Conservation (phyloP, 2,113 vertebrate species). For the Bubo blakistoni region DNA sequence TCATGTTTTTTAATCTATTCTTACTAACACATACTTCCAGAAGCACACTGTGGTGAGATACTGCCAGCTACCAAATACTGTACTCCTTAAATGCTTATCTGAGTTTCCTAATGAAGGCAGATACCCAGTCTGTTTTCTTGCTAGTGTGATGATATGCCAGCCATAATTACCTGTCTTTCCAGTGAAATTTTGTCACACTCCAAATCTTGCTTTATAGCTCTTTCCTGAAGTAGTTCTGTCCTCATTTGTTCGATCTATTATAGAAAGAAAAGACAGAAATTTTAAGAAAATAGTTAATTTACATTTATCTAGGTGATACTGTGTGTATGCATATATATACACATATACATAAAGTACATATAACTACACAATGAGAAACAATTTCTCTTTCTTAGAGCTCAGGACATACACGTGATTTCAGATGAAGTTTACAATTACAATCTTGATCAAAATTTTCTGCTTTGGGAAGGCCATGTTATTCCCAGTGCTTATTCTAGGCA, state of each 20-base stretch:
- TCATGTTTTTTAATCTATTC: not conserved
- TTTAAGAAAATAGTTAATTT: not conserved
- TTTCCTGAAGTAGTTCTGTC: conserved; percentile 92
- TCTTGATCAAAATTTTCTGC: not conserved
- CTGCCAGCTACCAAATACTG: not conserved
- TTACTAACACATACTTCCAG: not conserved
- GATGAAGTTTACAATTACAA: not conserved
- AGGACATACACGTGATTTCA: not conserved
- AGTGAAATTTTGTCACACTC: conserved; percentile 97
- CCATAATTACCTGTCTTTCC: conserved; percentile 90
- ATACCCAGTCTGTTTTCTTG: not conserved
- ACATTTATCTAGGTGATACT: not conserved
- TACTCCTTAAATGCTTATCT: not conserved
- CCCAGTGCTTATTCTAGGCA: not conserved
- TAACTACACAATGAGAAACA: not conserved
- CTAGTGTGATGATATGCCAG: not conserved
- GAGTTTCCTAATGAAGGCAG: not conserved
- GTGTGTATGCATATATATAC: too few species aligned
- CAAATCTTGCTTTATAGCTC: conserved; percentile 88
- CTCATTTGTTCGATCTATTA: conserved; percentile 95
- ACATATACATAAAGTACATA: not conserved
- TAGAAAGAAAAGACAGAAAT: conserved; percentile 17
- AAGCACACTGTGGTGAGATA: not conserved
- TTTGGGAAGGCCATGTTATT: not conserved
- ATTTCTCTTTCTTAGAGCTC: not conserved